Evolutionary conservation across 2,113 vertebrate genomes (phyloP).

Genomic region (Python bivittatus): DNA sequence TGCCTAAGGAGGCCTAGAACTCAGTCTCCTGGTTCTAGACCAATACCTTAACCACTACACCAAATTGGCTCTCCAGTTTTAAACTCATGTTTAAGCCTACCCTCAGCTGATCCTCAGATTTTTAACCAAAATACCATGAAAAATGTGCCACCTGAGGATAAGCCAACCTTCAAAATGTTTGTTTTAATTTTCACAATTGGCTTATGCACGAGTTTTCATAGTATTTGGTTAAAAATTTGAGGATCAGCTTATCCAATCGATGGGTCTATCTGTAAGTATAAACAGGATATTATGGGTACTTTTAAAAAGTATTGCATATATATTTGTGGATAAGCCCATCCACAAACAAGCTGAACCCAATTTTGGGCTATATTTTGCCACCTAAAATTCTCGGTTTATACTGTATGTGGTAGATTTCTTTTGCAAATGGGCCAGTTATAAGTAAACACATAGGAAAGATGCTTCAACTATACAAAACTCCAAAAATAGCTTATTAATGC

Average conservation of each 20-base stretch:
- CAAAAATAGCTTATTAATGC: background rate
- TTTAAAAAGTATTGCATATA: background rate
- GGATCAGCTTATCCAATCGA: background rate
- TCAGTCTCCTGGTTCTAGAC: background rate
- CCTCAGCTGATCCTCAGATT: background rate
- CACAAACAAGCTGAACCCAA: background rate
- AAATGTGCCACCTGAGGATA: background rate
- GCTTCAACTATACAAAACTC: background rate
- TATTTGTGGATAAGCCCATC: too few species aligned
- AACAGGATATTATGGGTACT: background rate
- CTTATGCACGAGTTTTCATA: background rate
- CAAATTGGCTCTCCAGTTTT: background rate
- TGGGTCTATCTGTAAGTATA: background rate
- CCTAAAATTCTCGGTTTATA: background rate
- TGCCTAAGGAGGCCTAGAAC: background rate
- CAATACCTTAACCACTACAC: background rate
- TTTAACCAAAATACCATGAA: background rate
- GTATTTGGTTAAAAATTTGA: background rate
- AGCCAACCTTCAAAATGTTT: too few species aligned
- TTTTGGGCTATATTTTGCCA: background rate
- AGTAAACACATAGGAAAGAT: background rate
- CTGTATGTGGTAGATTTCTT: background rate
- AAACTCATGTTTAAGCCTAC: background rate
- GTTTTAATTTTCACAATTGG: background rate
- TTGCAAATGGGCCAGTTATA: background rate